These are phyloP conservation scores for Momotus momota DNA, from an alignment of 2,797 vertebrate genomes.

Conservation along the genomic window DNA sequence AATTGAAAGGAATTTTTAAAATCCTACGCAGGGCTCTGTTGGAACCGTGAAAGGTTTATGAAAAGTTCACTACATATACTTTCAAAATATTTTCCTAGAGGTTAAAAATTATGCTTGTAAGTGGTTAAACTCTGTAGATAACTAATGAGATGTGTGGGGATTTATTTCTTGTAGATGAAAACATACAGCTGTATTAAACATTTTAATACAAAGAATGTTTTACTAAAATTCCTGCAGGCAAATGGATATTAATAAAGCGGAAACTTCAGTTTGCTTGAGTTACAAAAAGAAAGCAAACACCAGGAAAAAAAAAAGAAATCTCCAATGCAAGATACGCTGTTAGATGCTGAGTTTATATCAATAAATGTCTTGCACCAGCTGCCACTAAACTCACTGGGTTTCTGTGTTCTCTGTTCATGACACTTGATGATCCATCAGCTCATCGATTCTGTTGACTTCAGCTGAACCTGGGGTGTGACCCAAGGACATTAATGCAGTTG, in stretches of 20 bases:
- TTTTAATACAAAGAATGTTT: conserved; percentile 26
- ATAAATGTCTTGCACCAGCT: conserved; percentile 71
- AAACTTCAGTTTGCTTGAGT: conserved; percentile 54
- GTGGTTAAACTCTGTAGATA: conserved; percentile 59
- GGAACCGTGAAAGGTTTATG: conserved; percentile 20
- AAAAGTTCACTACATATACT: neutral
- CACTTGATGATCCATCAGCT: neutral
- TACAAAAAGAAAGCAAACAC: neutral
- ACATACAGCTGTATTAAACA: conserved; percentile 20
- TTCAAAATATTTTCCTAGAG: conserved; percentile 65
- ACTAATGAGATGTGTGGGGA: conserved; percentile 38
- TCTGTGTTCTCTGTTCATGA: conserved; percentile 11
- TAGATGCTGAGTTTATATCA: conserved; percentile 59
- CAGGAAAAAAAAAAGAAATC: neutral
- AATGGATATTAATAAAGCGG: conserved; percentile 15
- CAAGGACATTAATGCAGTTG: neutral
- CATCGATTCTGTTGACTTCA: neutral
- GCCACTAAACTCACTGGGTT: neutral
- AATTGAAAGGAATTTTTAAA: neutral
- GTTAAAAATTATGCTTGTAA: conserved; percentile 62
- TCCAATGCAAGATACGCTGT: conserved; percentile 20
- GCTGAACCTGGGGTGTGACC: neutral
- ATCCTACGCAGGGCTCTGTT: neutral
- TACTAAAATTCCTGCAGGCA: conserved; percentile 23
- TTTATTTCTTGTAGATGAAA: conserved; percentile 49